Evolutionary conservation across 2,797 vertebrate species (phyloP).

Genomic region (Pterois miles): DNA sequence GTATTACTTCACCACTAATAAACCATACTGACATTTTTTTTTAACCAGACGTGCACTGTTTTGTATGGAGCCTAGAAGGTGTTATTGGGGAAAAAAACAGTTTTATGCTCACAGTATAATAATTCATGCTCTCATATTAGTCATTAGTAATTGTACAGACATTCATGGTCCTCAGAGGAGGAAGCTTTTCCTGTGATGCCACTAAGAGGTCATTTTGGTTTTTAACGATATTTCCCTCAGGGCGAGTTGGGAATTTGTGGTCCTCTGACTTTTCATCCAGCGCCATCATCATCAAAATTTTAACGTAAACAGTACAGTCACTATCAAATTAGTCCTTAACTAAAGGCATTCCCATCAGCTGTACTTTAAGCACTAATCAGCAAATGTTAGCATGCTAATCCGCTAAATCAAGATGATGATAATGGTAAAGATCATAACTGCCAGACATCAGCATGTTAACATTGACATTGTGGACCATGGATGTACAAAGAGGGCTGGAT

Average conservation of each 20-base stretch:
- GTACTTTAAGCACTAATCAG: not conserved
- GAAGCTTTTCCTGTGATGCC: not conserved
- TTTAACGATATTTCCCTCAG: not conserved
- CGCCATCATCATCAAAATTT: not conserved
- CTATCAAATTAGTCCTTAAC: not conserved
- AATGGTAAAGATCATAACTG: not conserved
- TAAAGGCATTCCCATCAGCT: not conserved
- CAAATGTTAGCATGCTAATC: not conserved
- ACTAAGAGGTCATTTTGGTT: not conserved
- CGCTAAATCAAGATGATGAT: too few relatives aligned
- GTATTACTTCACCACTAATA: not conserved
- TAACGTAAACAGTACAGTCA: fast-evolving
- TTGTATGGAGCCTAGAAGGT: not conserved
- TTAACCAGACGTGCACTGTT: not conserved
- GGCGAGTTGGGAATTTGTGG: not conserved
- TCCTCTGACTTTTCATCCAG: not conserved
- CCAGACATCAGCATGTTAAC: not conserved
- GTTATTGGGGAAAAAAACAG: not conserved
- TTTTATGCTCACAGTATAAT: not conserved
- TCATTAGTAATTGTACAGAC: not conserved
- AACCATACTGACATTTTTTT: not conserved
- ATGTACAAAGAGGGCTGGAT: too few relatives aligned
- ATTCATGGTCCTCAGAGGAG: not conserved
- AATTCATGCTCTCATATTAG: not conserved
- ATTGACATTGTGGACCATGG: not conserved